Conservation (phyloP, 2,888 invertebrate species). For the Drosophila fulvimacula region DNA sequence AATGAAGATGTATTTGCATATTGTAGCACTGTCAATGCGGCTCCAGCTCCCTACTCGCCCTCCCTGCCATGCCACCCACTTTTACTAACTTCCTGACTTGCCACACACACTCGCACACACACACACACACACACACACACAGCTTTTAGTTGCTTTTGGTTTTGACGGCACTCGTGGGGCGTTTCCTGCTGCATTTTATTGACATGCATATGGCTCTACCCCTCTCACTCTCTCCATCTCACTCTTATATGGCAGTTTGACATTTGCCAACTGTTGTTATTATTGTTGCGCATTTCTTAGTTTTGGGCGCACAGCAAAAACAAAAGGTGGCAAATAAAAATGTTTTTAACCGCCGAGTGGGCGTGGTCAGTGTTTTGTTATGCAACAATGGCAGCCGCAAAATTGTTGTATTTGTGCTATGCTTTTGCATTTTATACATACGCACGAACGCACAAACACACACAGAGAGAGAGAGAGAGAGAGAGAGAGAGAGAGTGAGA, state of each 20-base stretch:
- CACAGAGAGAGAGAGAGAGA: slow-evolving; percentile 3
- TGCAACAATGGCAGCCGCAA: slow-evolving; percentile 39
- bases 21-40: slow-evolving; percentile 72
- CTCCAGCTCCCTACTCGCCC: too few relatives aligned
- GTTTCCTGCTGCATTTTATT: slow-evolving; percentile 61
- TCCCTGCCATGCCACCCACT: too few relatives aligned
- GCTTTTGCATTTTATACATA: slow-evolving; percentile 62
- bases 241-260: slow-evolving; percentile 45
- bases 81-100: slow-evolving; percentile 3
- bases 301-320: slow-evolving; percentile 40
- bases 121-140: not conserved
- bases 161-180: slow-evolving; percentile 58
- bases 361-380: slow-evolving; percentile 50
- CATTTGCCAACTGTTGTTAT: slow-evolving; percentile 35
- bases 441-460: slow-evolving; percentile 29
- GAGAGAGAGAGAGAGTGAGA: too few relatives aligned
- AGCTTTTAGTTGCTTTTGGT: slow-evolving; percentile 66
- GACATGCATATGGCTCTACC: slow-evolving; percentile 52
- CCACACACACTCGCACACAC: not conserved
- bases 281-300: slow-evolving; percentile 42
- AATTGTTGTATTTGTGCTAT: slow-evolving; percentile 51
- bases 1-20: slow-evolving; percentile 80
- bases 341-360: slow-evolving; percentile 36
- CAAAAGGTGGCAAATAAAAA: not conserved
- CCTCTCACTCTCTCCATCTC: not conserved